Conservation (phyloP, 1,140 invertebrate genomes). For the Trichonephila clavipes region DNA sequence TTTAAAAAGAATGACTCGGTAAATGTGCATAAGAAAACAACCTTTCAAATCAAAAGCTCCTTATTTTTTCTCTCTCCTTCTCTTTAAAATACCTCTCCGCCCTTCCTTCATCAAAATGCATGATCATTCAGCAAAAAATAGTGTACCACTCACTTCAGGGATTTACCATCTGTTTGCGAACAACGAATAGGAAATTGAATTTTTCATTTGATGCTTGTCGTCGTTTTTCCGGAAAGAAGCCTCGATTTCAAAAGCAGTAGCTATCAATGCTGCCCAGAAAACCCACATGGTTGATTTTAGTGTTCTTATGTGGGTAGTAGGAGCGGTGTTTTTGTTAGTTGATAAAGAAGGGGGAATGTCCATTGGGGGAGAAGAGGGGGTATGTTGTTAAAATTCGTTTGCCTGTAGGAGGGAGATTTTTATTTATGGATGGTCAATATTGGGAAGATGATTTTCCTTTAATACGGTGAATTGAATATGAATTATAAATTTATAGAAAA, state of each 20-base stretch:
- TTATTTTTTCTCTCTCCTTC: background rate
- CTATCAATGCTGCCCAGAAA: background rate
- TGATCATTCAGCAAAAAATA: background rate
- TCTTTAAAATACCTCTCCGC: background rate
- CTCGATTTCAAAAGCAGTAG: background rate
- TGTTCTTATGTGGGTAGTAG: background rate
- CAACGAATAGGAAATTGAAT: background rate
- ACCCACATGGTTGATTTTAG: background rate
- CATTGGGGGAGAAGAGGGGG: background rate
- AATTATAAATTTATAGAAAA: too few species aligned
- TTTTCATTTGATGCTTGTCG: background rate
- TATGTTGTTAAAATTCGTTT: background rate
- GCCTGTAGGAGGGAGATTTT: background rate
- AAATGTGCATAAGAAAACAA: too few species aligned
- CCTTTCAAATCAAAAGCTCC: background rate
- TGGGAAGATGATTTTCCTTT: background rate
- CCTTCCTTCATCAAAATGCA: background rate
- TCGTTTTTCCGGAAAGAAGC: background rate
- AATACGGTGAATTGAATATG: background rate
- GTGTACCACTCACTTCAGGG: background rate
- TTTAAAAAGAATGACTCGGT: too few species aligned
- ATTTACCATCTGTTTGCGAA: conserved; percentile 1
- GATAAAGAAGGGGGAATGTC: background rate
- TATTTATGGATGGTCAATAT: background rate
- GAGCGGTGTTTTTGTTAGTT: background rate